Base-by-base conservation (phyloP, 1,140 invertebrate genomes). In the Scaptomyza pallida region DNA sequence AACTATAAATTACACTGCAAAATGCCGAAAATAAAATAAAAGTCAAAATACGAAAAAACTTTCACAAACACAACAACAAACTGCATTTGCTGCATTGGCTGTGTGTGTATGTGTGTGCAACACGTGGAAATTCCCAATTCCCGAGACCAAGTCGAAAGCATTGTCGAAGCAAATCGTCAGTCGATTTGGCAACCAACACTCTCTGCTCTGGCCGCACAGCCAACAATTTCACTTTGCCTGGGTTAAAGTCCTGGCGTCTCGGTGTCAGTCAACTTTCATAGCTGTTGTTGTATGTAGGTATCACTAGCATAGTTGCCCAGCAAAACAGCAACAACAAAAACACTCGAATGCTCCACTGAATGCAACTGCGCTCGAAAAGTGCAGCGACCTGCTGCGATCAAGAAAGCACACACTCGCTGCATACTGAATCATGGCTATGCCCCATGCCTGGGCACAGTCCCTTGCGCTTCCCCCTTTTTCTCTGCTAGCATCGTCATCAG, bases 221-320 rank as follows among this genome's bases (percentile, higher is more conserved):
- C 52, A 86, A 45, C 67, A 88, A 75, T 88, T 88, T 88, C 82
- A 88, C 82, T 88, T 88, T 82, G 82, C 65, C 65, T 88, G 78
- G 83, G 82, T 88, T 81, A 88, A 88, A 88, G 82, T 88, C 82
- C 82, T 88, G 75, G 48, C 82, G 65, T 72, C 62, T 62, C 41
- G 57, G 82, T 88, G 82, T 88, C 82, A 88, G 82, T 88, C 82
- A 88, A 88, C 82, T 88, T 70, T 75, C 64, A 55, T 68, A 76
- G 59, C 55, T 71, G 43, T 45, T 54, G 64, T 68, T 67, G 72
- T 44, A 50, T 57, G 72, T 61, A 65, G 67, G 75, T 82, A 88
- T 88, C 82, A 88, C 82, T 88, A 88, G 78, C 82, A 88, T 88
- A 88, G 82, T 88, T 88, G 82, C 82, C 81, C 77, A 86, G 69